Evolutionary conservation across 2,113 vertebrate genomes (phyloP).

Genomic region (Kryptolebias marmoratus): DNA sequence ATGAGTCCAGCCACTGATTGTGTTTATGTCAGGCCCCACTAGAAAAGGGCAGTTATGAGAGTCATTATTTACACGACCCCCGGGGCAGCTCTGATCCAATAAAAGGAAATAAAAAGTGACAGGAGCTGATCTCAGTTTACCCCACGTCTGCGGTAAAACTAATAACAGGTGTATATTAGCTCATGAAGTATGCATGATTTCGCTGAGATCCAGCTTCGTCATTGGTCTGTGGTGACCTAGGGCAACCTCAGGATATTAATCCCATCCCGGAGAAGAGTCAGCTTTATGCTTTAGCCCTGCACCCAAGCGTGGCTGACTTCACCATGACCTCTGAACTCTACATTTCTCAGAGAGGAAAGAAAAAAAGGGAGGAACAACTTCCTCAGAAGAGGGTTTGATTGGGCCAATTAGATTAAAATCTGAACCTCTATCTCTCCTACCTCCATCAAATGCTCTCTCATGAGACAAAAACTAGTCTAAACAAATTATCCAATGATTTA

Average conservation of each 20-base stretch:
- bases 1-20: not conserved
- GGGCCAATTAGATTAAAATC: no score
- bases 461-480: not conserved
- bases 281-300: conserved; percentile 27
- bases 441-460: not conserved
- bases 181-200: conserved; percentile 48
- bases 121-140: conserved; percentile 49
- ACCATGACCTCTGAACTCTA: conserved; percentile 40
- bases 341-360: conserved; percentile 11
- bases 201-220: conserved; percentile 23
- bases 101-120: conserved; percentile 44
- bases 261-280: conserved; percentile 8
- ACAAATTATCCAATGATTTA: not conserved
- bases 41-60: conserved; percentile 23
- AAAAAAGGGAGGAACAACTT: not conserved
- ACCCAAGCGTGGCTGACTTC: conserved; percentile 31
- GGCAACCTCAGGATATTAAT: conserved; percentile 33
- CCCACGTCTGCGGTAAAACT: conserved; percentile 13
- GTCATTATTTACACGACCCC: conserved; percentile 34
- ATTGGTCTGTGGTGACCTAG: conserved; percentile 19
- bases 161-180: conserved; percentile 56
- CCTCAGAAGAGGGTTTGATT: conserved; percentile 33
- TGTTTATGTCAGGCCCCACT: conserved; percentile 24
- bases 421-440: not conserved
- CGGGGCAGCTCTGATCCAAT: conserved; percentile 20